Percentiles rank a stretch among this genome's conserved stretches.
phyloP scores from a whole-genome alignment of 2,797 vertebrate genomes.

The Sebastes hubbsi region DNA sequence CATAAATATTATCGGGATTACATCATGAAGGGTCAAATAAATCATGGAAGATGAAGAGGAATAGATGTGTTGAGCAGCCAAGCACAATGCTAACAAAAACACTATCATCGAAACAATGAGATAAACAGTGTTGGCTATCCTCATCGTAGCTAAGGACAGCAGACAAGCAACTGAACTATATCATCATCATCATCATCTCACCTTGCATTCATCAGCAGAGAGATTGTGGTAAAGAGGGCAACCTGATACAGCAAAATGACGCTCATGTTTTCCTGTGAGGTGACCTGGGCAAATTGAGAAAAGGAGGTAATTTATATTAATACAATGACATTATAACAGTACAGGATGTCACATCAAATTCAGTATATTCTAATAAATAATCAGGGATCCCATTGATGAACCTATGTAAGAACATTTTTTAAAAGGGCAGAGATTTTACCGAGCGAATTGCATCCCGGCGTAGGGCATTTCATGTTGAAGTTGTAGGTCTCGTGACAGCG shows the following conservation, averaged over 20 bases:
- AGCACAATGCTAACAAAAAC: neutral
- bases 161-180: neutral
- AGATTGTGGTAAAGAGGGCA: conserved; percentile 98
- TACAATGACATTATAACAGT: neutral
- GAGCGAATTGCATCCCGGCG: conserved; percentile 97
- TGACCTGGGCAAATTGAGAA: conserved; percentile 83
- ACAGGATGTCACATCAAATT: neutral
- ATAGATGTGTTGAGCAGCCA: neutral
- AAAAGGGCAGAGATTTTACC: conserved; percentile 75
- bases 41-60: too few relatives aligned
- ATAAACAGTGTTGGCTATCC: neutral
- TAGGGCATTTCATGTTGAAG: conserved; percentile 99
- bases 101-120: neutral
- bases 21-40: neutral
- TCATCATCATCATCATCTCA: conserved; percentile 50
- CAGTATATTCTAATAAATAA: neutral
- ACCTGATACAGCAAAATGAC: conserved; percentile 97
- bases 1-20: neutral
- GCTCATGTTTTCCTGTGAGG: conserved; percentile 96
- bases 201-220: conserved; percentile 98
- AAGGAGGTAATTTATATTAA: neutral
- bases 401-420: too few relatives aligned
- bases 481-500: conserved; percentile 99
- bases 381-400: fast-evolving
- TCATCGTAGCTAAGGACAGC: neutral